These are phyloP conservation scores for Gerris lacustris DNA, from an alignment of 2,888 invertebrate genomes.

Conservation along the genomic window DNA sequence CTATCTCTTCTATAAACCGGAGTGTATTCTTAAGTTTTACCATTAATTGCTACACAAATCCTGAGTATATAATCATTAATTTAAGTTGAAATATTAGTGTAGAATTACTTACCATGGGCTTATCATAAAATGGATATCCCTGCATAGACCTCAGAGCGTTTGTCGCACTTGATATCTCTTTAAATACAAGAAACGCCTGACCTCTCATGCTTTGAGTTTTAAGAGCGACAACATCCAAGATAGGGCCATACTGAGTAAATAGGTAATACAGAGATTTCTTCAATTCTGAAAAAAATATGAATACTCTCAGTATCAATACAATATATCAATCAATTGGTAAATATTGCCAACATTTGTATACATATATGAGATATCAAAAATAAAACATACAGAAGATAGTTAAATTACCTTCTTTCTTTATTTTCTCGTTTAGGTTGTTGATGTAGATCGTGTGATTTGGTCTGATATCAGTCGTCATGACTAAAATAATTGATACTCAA, in stretches of 20 bases:
- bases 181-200: constrained; percentile 98
- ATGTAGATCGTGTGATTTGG: constrained; percentile 98
- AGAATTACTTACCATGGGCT: constrained; percentile 75
- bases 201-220: constrained; percentile 96
- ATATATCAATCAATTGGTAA: too few species aligned
- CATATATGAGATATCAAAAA: too few species aligned
- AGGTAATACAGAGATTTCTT: constrained; percentile 97
- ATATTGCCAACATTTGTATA: too few species aligned
- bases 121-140: constrained; percentile 99
- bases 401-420: constrained; percentile 68
- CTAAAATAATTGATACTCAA: not conserved
- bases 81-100: too few species aligned
- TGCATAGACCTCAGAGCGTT: constrained; percentile 97
- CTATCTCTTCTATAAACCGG: too few species aligned
- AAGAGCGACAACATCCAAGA: constrained; percentile 89
- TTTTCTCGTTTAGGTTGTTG: constrained; percentile 97
- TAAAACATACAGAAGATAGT: too few species aligned
- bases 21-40: too few species aligned
- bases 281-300: constrained; percentile 50
- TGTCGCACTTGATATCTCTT: constrained; percentile 90
- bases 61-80: too few species aligned
- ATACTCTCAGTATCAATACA: too few species aligned
- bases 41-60: too few species aligned
- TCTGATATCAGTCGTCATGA: constrained; percentile 62
- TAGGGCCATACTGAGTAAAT: constrained; percentile 98